phyloP scores from a whole-genome alignment of 2,888 invertebrate species.

The Dasysyrphus albostriatus region DNA sequence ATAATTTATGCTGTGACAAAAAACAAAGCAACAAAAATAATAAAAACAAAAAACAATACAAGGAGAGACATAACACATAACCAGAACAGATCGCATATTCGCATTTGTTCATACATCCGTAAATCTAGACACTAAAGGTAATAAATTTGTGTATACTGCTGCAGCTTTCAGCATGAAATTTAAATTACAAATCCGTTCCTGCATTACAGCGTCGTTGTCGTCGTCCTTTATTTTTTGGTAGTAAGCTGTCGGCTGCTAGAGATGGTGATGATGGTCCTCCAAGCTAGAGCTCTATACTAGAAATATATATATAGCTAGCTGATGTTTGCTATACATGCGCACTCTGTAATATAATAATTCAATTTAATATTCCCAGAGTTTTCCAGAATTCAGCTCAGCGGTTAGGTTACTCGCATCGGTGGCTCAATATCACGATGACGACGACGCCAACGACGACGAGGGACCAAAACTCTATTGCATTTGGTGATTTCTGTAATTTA shows the following conservation, averaged over 20 bases:
- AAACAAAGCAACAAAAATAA: not conserved
- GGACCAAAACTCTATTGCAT: slow-evolving; percentile 63
- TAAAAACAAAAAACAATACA: not conserved
- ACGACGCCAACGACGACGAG: slow-evolving; percentile 3
- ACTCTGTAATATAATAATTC: slow-evolving; percentile 70
- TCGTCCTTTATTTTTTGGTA: slow-evolving; percentile 55
- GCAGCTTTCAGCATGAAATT: slow-evolving; percentile 73
- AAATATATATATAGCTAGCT: slow-evolving; percentile 12
- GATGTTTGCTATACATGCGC: slow-evolving; percentile 51
- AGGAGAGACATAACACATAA: not conserved
- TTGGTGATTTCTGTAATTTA: slow-evolving; percentile 66
- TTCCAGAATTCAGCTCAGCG: slow-evolving; percentile 47
- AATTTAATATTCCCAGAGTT: slow-evolving; percentile 69
- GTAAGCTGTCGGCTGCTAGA: slow-evolving; percentile 51
- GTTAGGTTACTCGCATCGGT: slow-evolving; percentile 41
- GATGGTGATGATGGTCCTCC: slow-evolving; percentile 38
- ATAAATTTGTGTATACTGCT: slow-evolving; percentile 66
- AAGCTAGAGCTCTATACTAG: not conserved
- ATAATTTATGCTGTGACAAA: slow-evolving; percentile 64
- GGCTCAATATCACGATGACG: slow-evolving; percentile 30
- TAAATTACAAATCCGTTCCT: slow-evolving; percentile 72
- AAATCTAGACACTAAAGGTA: slow-evolving; percentile 59
- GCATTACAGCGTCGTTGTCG: slow-evolving; percentile 44
- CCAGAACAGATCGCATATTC: slow-evolving; percentile 54
- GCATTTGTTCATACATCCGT: slow-evolving; percentile 66